Conservation (phyloP, 1,140 invertebrate species). For the Nautilus pompilius region DNA sequence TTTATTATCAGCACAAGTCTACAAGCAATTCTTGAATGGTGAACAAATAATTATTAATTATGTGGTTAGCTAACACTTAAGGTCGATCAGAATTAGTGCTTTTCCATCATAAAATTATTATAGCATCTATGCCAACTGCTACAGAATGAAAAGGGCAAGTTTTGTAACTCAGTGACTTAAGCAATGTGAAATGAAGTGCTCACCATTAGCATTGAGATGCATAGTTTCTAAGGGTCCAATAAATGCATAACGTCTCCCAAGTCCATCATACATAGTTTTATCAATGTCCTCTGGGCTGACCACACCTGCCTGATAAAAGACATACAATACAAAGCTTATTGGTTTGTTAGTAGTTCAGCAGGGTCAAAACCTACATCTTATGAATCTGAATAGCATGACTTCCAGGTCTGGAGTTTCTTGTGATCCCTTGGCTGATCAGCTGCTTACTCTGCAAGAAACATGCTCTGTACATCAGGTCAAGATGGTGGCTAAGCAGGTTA, state of each 20-base stretch:
- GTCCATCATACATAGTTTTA: constrained; percentile 88
- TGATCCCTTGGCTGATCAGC: too few species aligned
- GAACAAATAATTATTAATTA: not conserved
- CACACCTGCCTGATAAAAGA: constrained; percentile 60
- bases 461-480: too few species aligned
- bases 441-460: too few species aligned
- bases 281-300: constrained; percentile 86
- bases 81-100: not conserved
- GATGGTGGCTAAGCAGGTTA: too few species aligned
- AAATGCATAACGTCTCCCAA: constrained; percentile 93
- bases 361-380: too few species aligned
- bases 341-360: too few species aligned
- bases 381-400: too few species aligned
- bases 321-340: too few species aligned
- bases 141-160: too few species aligned
- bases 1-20: not conserved
- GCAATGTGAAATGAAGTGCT: not conserved
- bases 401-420: too few species aligned
- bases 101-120: not conserved
- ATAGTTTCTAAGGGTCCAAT: constrained; percentile 90
- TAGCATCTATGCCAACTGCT: too few species aligned
- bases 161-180: not conserved
- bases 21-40: not conserved
- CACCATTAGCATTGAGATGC: constrained; percentile 78
- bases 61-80: not conserved